Percentiles rank a stretch among this genome's conserved stretches.
phyloP scores from a whole-genome alignment of 2,113 vertebrate genomes.

The Mellivora capensis region DNA sequence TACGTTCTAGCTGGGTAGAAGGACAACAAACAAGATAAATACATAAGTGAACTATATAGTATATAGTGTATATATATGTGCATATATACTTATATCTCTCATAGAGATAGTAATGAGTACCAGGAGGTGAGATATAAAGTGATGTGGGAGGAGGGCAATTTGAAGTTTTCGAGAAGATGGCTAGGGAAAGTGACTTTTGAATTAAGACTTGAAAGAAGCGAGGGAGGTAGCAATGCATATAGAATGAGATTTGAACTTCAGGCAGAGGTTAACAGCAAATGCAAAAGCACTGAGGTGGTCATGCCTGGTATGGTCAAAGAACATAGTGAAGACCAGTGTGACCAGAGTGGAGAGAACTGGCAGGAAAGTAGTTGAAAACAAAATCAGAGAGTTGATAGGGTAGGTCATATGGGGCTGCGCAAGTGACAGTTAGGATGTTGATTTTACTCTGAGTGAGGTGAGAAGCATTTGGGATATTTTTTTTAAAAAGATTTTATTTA shows the following conservation, averaged over 20 bases:
- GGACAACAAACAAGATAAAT: neutral
- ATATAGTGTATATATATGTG: neutral
- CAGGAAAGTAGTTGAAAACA: neutral
- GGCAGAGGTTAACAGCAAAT: neutral
- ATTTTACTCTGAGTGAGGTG: neutral
- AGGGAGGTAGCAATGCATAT: neutral
- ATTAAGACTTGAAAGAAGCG: neutral
- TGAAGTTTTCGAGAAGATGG: neutral
- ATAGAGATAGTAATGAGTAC: neutral
- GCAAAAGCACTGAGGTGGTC: neutral
- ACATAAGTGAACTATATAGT: neutral
- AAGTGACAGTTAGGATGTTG: neutral
- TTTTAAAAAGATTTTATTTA: no score
- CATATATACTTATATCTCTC: no score
- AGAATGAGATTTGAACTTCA: neutral
- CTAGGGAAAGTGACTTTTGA: neutral
- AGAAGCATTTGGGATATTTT: neutral
- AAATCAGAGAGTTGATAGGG: neutral
- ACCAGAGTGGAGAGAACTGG: neutral
- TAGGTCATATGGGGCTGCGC: neutral
- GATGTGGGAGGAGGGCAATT: neutral
- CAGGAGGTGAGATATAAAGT: neutral
- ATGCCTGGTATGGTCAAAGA: neutral
- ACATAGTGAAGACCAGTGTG: neutral
- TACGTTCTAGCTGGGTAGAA: neutral